phyloP scores from a whole-genome alignment of 1,140 invertebrate genomes.

The Ips nitidus region DNA sequence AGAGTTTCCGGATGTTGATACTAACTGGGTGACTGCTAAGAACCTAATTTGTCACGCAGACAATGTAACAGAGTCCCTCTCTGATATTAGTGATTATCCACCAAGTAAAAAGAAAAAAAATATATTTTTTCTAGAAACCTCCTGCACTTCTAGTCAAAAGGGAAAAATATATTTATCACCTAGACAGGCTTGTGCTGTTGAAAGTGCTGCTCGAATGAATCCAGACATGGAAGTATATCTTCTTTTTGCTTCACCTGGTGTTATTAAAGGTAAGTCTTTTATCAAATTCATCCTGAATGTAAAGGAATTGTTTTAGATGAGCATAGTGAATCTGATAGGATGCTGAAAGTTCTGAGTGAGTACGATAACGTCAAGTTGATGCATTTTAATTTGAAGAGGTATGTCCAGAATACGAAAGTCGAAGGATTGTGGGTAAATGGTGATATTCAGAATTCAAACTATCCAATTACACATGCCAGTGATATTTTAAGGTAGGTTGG shows the following conservation, averaged over 20 bases:
- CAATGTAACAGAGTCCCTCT: background rate
- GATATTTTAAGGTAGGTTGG: slow-evolving; percentile 58
- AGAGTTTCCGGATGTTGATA: too few species aligned
- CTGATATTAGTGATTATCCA: slow-evolving; percentile 35
- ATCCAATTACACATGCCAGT: slow-evolving; percentile 62
- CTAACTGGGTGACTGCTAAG: too few species aligned
- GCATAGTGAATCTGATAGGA: slow-evolving; percentile 45
- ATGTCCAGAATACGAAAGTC: slow-evolving; percentile 61
- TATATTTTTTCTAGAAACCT: slow-evolving; percentile 50
- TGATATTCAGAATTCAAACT: slow-evolving; percentile 57
- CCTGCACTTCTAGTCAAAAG: slow-evolving; percentile 50
- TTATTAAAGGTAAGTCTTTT: slow-evolving; percentile 42
- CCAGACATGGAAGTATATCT: slow-evolving; percentile 59
- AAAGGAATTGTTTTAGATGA: slow-evolving; percentile 26
- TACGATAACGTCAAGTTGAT: slow-evolving; percentile 63
- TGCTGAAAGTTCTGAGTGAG: slow-evolving; percentile 53
- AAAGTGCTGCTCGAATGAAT: slow-evolving; percentile 65
- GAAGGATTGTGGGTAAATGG: slow-evolving; percentile 61
- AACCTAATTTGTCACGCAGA: too few species aligned
- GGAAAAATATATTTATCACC: slow-evolving; percentile 52
- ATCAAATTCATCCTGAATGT: background rate
- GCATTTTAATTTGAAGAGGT: slow-evolving; percentile 58
- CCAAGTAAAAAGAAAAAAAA: slow-evolving; percentile 40
- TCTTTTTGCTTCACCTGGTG: slow-evolving; percentile 56
- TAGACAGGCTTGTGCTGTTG: slow-evolving; percentile 66